Conservation (phyloP, 64 coral and sea anemone genomes). For the Porites australiensis region DNA sequence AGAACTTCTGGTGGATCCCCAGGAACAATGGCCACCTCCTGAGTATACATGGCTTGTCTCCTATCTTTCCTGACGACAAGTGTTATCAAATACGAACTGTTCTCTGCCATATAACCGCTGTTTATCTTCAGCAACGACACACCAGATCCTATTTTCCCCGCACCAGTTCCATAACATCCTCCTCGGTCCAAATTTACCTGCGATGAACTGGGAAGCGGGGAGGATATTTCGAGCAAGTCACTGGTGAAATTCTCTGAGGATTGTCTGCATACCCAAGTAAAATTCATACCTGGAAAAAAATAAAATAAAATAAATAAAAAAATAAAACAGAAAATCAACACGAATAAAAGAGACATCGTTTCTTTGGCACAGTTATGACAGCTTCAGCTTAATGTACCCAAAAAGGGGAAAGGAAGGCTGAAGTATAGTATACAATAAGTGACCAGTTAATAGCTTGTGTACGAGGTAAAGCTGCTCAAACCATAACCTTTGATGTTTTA, state of each 20-base stretch:
- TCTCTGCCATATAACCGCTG: conserved; percentile 19
- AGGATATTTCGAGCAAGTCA: conserved; percentile 14
- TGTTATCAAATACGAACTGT: conserved; percentile 40
- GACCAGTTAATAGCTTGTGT: no score
- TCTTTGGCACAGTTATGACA: no score
- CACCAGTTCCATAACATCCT: conserved; percentile 63
- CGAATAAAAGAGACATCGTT: no score
- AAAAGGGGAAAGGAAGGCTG: no score
- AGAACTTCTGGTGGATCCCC: conserved; percentile 2
- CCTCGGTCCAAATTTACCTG: not conserved
- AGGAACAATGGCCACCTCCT: conserved; percentile 37
- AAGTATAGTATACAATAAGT: no score
- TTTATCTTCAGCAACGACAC: conserved; percentile 8
- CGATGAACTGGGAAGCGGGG: not conserved
- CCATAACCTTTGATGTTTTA: no score
- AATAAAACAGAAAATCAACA: no score
- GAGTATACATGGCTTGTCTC: conserved; percentile 2
- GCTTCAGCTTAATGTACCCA: no score
- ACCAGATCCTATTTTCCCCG: conserved; percentile 15
- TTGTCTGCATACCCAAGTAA: conserved; percentile 42
- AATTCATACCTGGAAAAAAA: conserved; percentile 15
- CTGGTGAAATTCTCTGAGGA: not conserved
- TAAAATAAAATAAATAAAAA: not conserved
- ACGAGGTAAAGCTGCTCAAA: no score
- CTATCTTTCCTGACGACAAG: conserved; percentile 11